Base-by-base conservation (phyloP, 2,113 vertebrate genomes). In the Nesogale talazaci region DNA sequence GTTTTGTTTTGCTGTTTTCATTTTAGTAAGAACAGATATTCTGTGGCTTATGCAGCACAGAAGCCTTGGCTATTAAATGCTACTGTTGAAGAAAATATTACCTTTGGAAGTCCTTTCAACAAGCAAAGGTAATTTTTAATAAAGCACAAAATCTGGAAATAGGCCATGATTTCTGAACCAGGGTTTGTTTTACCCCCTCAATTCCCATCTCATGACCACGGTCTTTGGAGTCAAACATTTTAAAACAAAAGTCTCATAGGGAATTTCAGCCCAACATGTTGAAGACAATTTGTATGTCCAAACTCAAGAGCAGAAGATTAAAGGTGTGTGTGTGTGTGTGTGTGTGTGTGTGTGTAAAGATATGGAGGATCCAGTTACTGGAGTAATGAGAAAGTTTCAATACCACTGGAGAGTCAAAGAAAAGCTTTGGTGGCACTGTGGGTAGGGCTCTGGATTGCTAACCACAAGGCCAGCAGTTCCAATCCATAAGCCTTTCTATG, bases 61-160 rank as follows among this genome's bases (percentile, higher is more conserved):
- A 99, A 99, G 97, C 99, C 99, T 0, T 99, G 99, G 99, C 98
- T 99, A 94, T 98, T 99, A 87, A 99, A 99, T 59, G 99, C 99
- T 17, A 99, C 99, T 0, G 99, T 99, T 92, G 99, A 99, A 95
- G 99, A 99, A 36, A 99, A 99, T 97, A 99, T 99, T 91, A 99
- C 99, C 29, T 99, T 99, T 77, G 99, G 99, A 31, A 99, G 99
- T 89, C 98, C 99, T 10, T 99, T 99, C 97, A 99, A 97, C 92
- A 99, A 99, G 79, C 99, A 99, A 94, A 99, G 99, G 99, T 99
- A 97, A 97, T 70, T 94, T 78, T 20, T 17, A 70, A 34, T 0
- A 1, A 7, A 19, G 31, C 57, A n/a, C 36, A 86, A 67, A 87
- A 81, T 95, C 75, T 80, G 75, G 31, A 90, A 56, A 23, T n/a